Conservation (phyloP, 2,888 invertebrate species). For the Isotomurus palustris region DNA sequence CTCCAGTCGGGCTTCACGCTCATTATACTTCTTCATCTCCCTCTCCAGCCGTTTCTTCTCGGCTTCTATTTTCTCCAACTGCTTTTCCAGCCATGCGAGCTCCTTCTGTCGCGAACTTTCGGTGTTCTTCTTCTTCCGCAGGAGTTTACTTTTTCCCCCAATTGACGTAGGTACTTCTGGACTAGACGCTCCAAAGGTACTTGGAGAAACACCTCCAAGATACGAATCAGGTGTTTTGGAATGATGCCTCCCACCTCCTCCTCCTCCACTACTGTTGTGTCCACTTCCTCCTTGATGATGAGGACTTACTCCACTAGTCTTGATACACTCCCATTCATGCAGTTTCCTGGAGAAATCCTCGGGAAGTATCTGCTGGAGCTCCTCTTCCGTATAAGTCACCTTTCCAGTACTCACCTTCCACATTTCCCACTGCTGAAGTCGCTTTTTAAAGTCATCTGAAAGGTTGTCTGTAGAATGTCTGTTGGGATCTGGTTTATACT, state of each 20-base stretch:
- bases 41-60: constrained; percentile 61
- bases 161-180: not conserved
- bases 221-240: not conserved
- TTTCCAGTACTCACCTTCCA: constrained; percentile 53
- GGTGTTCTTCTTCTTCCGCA: constrained; percentile 8
- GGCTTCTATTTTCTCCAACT: constrained; percentile 58
- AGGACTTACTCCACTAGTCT: constrained; percentile 52
- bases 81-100: constrained; percentile 58
- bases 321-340: constrained; percentile 79
- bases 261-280: not conserved
- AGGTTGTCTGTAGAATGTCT: constrained; percentile 54
- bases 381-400: constrained; percentile 49
- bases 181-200: not conserved
- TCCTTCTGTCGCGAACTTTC: constrained; percentile 51
- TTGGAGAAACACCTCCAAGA: too few species aligned
- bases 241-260: not conserved
- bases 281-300: too few species aligned
- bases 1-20: constrained; percentile 56
- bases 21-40: constrained; percentile 61
- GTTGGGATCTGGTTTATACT: constrained; percentile 2
- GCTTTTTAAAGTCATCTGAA: constrained; percentile 74
- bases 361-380: constrained; percentile 59
- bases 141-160: not conserved
- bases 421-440: constrained; percentile 80
- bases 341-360: constrained; percentile 79